Conservation (phyloP, 2,113 vertebrate species). For the Gallinago media region DNA sequence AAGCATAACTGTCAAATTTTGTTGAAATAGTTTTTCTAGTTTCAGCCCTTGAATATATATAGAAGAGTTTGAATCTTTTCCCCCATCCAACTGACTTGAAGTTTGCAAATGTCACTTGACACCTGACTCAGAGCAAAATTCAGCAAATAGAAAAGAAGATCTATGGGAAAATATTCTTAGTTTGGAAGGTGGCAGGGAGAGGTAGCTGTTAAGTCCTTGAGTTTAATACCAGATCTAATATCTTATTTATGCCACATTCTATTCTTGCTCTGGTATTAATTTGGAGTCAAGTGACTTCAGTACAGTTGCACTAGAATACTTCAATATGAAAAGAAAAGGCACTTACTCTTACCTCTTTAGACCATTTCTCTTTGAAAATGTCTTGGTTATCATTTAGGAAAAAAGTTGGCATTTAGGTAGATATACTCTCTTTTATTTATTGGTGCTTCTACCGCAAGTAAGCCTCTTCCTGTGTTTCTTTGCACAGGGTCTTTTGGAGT, state of each 20-base stretch:
- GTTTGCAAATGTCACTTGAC: not conserved
- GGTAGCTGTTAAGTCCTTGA: not conserved
- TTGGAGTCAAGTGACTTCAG: not conserved
- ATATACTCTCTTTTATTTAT: not conserved
- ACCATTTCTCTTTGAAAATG: not conserved
- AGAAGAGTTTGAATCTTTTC: not conserved
- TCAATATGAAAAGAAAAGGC: not conserved
- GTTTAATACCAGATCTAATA: not conserved
- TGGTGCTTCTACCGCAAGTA: not conserved
- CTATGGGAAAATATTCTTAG: not conserved
- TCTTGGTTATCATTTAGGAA: not conserved
- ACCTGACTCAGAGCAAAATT: not conserved
- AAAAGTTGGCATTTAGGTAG: not conserved
- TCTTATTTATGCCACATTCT: not conserved
- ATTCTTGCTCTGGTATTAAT: not conserved
- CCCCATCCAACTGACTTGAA: not conserved
- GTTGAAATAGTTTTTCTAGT: not conserved
- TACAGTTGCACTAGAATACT: not conserved
- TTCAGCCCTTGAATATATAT: not conserved
- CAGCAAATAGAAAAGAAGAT: not conserved
- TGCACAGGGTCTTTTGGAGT: not conserved
- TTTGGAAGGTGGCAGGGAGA: not conserved
- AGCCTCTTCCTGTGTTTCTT: not conserved
- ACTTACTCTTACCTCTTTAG: not conserved
- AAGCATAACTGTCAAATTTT: not conserved